These are phyloP conservation scores for Anguilla rostrata DNA, from an alignment of 2,113 vertebrate species.

Conservation along the genomic window DNA sequence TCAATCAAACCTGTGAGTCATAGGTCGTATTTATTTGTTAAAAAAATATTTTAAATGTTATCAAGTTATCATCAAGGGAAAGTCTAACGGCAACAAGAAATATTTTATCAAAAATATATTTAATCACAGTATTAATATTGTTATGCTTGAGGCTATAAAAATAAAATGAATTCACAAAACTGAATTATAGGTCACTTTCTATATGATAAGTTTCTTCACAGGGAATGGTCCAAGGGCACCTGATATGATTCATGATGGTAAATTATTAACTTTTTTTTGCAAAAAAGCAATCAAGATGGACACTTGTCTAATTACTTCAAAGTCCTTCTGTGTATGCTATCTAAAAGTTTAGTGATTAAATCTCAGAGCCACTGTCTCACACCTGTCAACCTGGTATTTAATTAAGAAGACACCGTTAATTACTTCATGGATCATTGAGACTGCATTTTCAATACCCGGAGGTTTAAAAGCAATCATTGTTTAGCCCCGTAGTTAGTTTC, in stretches of 20 bases:
- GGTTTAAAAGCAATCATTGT: constrained; percentile 23
- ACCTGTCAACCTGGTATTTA: constrained; percentile 61
- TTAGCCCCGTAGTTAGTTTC: constrained; percentile 26
- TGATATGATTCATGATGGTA: constrained; percentile 47
- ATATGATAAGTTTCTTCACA: neutral
- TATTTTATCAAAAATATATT: neutral
- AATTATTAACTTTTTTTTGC: constrained; percentile 63
- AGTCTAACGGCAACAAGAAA: neutral
- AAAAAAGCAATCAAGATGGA: constrained; percentile 59
- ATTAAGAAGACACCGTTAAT: constrained; percentile 61
- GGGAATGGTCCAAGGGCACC: constrained; percentile 38
- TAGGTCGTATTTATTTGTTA: neutral
- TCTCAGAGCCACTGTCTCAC: constrained; percentile 47
- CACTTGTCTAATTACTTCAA: constrained; percentile 68
- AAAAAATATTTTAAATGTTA: neutral
- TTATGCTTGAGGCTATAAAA: neutral
- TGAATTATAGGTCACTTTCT: neutral
- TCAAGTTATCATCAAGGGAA: neutral
- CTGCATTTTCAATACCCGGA: constrained; percentile 35
- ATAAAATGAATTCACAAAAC: neutral
- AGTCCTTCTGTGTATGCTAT: constrained; percentile 40
- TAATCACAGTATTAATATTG: neutral
- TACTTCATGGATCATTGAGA: constrained; percentile 57
- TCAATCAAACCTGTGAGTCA: neutral
- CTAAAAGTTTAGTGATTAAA: constrained; percentile 57